Conservation (phyloP, 2,888 invertebrate species). For the Clivina fossor region DNA sequence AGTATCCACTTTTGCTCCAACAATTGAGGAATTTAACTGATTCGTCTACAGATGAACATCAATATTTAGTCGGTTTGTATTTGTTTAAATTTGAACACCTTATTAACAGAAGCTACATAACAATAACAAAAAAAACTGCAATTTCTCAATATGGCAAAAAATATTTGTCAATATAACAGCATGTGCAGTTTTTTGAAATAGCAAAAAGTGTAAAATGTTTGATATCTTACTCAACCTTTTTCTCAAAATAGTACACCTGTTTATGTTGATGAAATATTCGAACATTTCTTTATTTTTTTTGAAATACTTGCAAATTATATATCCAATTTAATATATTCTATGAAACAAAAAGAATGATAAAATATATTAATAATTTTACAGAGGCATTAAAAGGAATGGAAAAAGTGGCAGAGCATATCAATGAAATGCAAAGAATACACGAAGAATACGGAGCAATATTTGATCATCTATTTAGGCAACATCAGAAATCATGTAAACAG, state of each 20-base stretch:
- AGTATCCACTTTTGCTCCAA: conserved; percentile 93
- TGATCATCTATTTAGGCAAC: conserved; percentile 94
- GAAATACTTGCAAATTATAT: too few species aligned
- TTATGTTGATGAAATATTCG: too few species aligned
- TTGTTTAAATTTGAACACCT: too few species aligned
- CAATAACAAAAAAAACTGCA: too few species aligned
- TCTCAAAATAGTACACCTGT: too few species aligned
- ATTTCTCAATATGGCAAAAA: too few species aligned
- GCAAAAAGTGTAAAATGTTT: too few species aligned
- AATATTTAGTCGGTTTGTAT: conserved; percentile 82
- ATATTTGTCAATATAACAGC: too few species aligned
- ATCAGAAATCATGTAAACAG: conserved; percentile 92
- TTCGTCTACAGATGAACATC: conserved; percentile 89
- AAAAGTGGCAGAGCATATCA: conserved; percentile 98
- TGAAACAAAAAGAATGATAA: background rate
- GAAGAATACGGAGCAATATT: conserved; percentile 99
- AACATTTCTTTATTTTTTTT: too few species aligned
- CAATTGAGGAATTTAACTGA: conserved; percentile 93
- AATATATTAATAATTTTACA: conserved; percentile 52
- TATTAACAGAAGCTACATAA: too few species aligned
- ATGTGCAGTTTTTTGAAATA: too few species aligned
- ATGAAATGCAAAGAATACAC: conserved; percentile 99
- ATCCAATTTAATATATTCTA: background rate
- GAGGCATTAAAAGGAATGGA: conserved; percentile 98
- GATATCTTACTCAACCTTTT: too few species aligned